Evolutionary conservation across 2,888 invertebrate species (phyloP), one percentile per base, ranked within the genome.

Genomic region (Microctonus hyperodae): DNA sequence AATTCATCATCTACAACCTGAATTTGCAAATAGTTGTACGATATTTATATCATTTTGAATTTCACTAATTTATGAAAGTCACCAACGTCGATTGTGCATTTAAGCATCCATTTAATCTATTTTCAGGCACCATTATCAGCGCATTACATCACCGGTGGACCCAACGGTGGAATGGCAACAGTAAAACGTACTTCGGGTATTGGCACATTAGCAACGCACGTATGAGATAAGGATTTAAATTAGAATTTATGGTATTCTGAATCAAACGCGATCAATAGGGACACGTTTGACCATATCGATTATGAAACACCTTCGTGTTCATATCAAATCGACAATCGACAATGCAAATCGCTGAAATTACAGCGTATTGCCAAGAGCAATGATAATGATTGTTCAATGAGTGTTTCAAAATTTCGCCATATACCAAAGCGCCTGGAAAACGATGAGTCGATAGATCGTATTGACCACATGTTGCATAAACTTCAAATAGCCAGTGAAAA

Each of bases 191-290:
- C 83, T 25, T 80, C 83, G 70, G 83, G 82, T 35, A 81, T 81
- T 61, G 89, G 88, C 69, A 88, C 89, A 57, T 85, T 90, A 82
- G 90, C 90, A 73, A 90, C 90, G 80, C 90, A 90, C 79, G 90
- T 90, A 86, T 89, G 88, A 88, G 83, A 79, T 76, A 71, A 76
- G 81, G 79, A 78, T 75, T 76, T 76, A 73, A 79, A 81, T 77
- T 83, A 83, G 82, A 82, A 77, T 75, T 76, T 61, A 69, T 59
- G 66, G 67, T 63, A 65, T 63, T 64, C 67, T 56, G 60, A 66
- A 61, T 62, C 65, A 16, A 63, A 68, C 61, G 31, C 67, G 31
- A 65, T 64, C 59, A 44, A 28, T 33, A 51, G 65, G 60, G 63
- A 44, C 51, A 20, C 69, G 48, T 55, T 48, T 25, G 61, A 61